Evolutionary conservation across 2,888 invertebrate species (phyloP).

Genomic region (Drosophila antonietae): DNA sequence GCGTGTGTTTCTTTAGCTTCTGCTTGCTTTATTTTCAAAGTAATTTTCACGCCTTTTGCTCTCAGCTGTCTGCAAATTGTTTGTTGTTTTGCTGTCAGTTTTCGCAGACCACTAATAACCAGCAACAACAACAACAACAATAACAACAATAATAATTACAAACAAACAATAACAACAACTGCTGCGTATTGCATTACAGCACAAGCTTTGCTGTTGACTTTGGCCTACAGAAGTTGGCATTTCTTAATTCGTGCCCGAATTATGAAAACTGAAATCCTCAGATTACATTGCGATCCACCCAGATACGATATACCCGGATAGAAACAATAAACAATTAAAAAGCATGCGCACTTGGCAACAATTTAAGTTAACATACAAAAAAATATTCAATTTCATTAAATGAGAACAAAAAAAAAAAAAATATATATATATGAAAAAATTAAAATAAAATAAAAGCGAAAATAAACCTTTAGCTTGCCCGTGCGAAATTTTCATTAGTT

Average conservation of each 20-base stretch:
- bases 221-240: conserved; percentile 44
- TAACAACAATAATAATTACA: neutral
- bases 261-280: conserved; percentile 40
- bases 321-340: conserved; percentile 44
- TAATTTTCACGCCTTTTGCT: conserved; percentile 57
- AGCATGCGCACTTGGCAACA: conserved; percentile 54
- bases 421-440: too few species aligned
- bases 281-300: conserved; percentile 44
- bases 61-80: conserved; percentile 56
- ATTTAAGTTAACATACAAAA: conserved; percentile 18
- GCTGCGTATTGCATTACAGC: conserved; percentile 41
- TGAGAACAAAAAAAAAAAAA: conserved; percentile 17
- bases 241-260: conserved; percentile 45
- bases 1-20: conserved; percentile 14
- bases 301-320: conserved; percentile 17
- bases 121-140: conserved; percentile 12
- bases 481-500: conserved; percentile 35
- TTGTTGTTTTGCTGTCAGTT: conserved; percentile 71
- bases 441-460: conserved; percentile 1
- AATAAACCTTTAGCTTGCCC: conserved; percentile 20
- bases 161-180: conserved; percentile 18
- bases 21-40: neutral
- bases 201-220: conserved; percentile 40
- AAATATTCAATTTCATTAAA: conserved; percentile 57
- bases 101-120: conserved; percentile 43